A percentile compares a stretch with the other conserved stretches of the same genome.
Evolutionary conservation across 2,797 vertebrate species (phyloP).

Genomic region (Malurus splendens): DNA sequence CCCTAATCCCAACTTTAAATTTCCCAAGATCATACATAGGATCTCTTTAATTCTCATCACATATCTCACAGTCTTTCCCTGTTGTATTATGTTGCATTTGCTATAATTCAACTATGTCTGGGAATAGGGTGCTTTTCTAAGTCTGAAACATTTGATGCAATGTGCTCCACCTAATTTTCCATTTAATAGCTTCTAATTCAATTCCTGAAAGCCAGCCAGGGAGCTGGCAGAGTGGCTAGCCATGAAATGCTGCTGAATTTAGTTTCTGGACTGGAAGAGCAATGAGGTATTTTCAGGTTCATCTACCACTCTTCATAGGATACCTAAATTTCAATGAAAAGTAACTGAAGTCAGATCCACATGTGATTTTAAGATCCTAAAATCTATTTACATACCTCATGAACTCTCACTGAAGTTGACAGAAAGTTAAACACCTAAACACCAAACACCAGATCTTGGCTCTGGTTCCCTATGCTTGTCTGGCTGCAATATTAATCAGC

Average conservation of each 20-base stretch:
- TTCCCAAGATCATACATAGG: not conserved
- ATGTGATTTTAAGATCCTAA: not conserved
- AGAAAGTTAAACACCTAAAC: constrained; percentile 18
- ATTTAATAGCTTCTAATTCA: not conserved
- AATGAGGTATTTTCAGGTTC: constrained; percentile 16
- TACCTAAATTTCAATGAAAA: not conserved
- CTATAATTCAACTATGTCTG: not conserved
- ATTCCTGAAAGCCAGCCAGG: not conserved
- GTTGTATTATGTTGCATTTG: not conserved
- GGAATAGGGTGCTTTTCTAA: not conserved
- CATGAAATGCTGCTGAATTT: not conserved
- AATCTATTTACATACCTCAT: not conserved
- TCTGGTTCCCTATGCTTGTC: not conserved
- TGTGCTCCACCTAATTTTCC: not conserved
- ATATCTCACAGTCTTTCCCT: not conserved
- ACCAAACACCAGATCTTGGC: not conserved
- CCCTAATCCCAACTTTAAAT: not conserved
- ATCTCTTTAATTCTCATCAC: not conserved
- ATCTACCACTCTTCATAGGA: not conserved
- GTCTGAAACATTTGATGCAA: not conserved
- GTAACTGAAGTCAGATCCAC: not conserved
- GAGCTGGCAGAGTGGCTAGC: not conserved
- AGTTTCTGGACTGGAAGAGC: not conserved
- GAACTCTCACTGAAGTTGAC: not conserved
- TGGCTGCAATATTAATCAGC: not conserved